These are phyloP conservation scores for Zonotrichia leucophrys DNA, from an alignment of 2,113 vertebrate genomes.

Conservation along the genomic window DNA sequence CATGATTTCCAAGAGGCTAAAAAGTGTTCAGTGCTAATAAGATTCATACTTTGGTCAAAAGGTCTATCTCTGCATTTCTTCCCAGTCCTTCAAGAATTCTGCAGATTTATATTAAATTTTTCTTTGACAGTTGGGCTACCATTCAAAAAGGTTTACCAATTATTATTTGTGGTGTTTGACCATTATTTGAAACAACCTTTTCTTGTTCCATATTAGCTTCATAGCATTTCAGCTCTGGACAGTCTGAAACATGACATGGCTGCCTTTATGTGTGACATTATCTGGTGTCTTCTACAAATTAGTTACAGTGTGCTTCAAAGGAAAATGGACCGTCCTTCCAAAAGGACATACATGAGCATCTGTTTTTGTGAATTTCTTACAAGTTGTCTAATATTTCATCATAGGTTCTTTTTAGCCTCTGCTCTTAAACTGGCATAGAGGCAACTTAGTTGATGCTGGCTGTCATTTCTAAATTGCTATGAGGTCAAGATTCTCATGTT, in stretches of 20 bases:
- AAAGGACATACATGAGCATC: background rate
- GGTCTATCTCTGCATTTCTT: background rate
- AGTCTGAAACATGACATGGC: background rate
- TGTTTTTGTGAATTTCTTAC: conserved; percentile 42
- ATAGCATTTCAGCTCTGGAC: background rate
- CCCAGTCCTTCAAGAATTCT: background rate
- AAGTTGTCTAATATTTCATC: conserved; percentile 59
- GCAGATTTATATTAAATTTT: background rate
- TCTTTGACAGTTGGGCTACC: background rate
- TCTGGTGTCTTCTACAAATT: conserved; percentile 15
- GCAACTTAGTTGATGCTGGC: background rate
- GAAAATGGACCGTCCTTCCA: background rate
- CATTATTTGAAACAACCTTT: background rate
- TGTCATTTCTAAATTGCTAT: conserved; percentile 33
- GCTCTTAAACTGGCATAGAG: background rate
- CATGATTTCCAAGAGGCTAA: background rate
- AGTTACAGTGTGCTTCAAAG: conserved; percentile 2
- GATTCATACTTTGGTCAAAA: background rate
- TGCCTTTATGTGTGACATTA: conserved; percentile 22
- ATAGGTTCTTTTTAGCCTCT: conserved; percentile 20
- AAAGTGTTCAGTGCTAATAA: background rate
- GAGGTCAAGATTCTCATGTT: conserved; percentile 53
- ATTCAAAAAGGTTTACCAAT: background rate
- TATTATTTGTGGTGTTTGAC: background rate
- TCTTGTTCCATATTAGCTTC: background rate